These are phyloP conservation scores for Drosophila ercepeae DNA, from an alignment of 1,140 invertebrate species.

Conservation along the genomic window DNA sequence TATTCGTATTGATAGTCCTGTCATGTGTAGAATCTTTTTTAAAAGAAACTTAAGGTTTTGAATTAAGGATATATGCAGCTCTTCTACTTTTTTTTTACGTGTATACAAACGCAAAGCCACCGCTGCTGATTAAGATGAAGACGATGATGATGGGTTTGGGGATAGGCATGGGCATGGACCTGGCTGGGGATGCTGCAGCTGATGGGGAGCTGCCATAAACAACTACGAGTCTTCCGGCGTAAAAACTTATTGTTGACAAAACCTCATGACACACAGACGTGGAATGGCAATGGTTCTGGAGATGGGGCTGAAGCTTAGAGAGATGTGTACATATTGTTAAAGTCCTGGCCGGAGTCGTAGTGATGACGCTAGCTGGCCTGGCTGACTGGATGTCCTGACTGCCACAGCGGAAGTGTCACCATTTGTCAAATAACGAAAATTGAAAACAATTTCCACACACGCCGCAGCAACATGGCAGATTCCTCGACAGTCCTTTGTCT, in stretches of 20 bases:
- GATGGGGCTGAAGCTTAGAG: not conserved
- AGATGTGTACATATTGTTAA: slow-evolving; percentile 69
- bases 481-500: slow-evolving; percentile 45
- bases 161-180: not conserved
- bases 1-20: not conserved
- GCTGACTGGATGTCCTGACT: slow-evolving; percentile 42
- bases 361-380: slow-evolving; percentile 9
- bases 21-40: too few relatives aligned
- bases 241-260: slow-evolving; percentile 82
- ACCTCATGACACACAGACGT: slow-evolving; percentile 66
- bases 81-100: not conserved
- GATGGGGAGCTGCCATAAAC: slow-evolving; percentile 65
- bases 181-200: slow-evolving; percentile 32
- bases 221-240: slow-evolving; percentile 71
- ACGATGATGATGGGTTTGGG: slow-evolving; percentile 23
- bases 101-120: slow-evolving; percentile 4
- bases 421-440: slow-evolving; percentile 84
- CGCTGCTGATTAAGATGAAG: slow-evolving; percentile 30
- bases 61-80: too few relatives aligned
- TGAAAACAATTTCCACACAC: slow-evolving; percentile 81
- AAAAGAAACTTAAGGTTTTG: too few relatives aligned
- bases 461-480: slow-evolving; percentile 20
- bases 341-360: slow-evolving; percentile 38
- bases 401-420: slow-evolving; percentile 83
- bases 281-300: not conserved